Evolutionary conservation across 2,888 invertebrate species (phyloP), one percentile per base, ranked within the genome.

Genomic region (Troides aeacus): DNA sequence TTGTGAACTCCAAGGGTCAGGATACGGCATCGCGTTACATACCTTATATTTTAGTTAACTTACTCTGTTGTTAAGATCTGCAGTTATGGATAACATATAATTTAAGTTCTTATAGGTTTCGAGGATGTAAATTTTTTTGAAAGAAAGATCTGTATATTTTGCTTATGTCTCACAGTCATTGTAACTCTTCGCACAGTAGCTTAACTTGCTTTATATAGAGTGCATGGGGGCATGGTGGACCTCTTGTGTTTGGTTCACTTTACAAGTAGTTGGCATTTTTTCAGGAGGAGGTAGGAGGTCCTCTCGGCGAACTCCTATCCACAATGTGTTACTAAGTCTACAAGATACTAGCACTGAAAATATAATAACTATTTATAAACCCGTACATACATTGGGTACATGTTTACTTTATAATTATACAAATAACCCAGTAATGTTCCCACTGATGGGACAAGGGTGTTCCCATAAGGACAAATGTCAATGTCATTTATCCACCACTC

Each of bases 271-370:
- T 83, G 78, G 82, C 80, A 82, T 88, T 90, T 94, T 70, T 94
- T 86, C 95, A 96, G 96, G 95, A 95, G 86, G 95, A 95, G 84
- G 87, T 94, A 85, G 90, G 93, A 85, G 93, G 93, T 82, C 93
- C 94, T 74, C 92, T 94, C 85, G 95, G 95, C 88, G 93, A 94
- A 86, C 92, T 95, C 85, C 94, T 96, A 85, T 94, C 93, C 82
- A 90, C 94, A 79, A 84, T 95, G 89, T 93, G 92, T 87, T 94
- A 94, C 88, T 94, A 94, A 85, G 84, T 77, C 80, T 74, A 78
- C 83, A 81, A 74, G 78, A 77, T 70, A 81, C 50, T 64, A 57
- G 65, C 56, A 65, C 58, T 80, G 79, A 82, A 21, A 85, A 84
- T 85, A 75, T 78, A 81, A 64, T 73, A 71, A 72, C 66, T 46